These are phyloP conservation scores for Salvelinus sp. DNA, from an alignment of 2,113 vertebrate genomes.

Conservation along the genomic window DNA sequence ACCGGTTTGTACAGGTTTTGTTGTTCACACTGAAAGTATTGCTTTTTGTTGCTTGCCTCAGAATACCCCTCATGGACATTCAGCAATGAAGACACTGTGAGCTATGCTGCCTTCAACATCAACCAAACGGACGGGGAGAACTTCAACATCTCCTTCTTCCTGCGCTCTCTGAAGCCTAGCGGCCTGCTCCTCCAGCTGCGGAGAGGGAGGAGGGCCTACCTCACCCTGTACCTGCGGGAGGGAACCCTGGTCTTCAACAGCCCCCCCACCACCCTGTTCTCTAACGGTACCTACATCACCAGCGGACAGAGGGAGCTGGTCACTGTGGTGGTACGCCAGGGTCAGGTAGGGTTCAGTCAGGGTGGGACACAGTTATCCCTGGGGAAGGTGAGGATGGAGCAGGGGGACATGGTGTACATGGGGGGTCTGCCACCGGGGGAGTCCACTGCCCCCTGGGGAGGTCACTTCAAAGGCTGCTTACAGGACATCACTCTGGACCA, in stretches of 20 bases:
- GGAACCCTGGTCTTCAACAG: constrained; percentile 72
- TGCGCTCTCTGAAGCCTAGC: constrained; percentile 79
- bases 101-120: constrained; percentile 79
- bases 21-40: constrained; percentile 1
- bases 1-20: neutral
- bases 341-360: constrained; percentile 65
- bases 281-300: constrained; percentile 64
- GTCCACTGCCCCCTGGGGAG: constrained; percentile 75
- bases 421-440: constrained; percentile 76
- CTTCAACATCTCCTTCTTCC: constrained; percentile 84
- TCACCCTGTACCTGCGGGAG: constrained; percentile 78
- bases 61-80: constrained; percentile 87
- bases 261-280: constrained; percentile 48
- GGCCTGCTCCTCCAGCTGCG: constrained; percentile 83
- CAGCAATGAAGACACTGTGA: constrained; percentile 78
- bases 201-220: constrained; percentile 61
- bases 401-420: constrained; percentile 73
- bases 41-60: constrained; percentile 47
- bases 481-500: constrained; percentile 85
- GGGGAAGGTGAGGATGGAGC: constrained; percentile 70
- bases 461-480: constrained; percentile 90
- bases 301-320: constrained; percentile 79
- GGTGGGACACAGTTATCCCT: constrained; percentile 61
- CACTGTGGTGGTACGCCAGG: constrained; percentile 67
- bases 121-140: constrained; percentile 71